Base-by-base conservation (phyloP, 2,888 invertebrate species). In the Xiphydria camelus region DNA sequence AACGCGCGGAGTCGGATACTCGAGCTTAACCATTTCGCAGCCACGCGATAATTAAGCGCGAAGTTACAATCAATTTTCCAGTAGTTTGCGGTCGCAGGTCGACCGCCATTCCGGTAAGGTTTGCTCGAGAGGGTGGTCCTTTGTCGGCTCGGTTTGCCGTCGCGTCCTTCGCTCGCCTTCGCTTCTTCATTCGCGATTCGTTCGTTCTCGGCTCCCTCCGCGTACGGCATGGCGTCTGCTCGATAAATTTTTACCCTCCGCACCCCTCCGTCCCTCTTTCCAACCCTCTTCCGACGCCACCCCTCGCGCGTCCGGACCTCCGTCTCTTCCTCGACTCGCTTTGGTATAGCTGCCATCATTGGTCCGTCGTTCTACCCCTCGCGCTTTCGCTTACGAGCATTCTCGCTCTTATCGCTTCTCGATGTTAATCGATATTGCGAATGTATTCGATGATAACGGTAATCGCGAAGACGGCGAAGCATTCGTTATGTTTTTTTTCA, bases 31-130 rank as follows among this genome's bases (percentile, higher is more conserved):
- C n/a, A n/a, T n/a, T n/a, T n/a, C n/a, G n/a, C 15, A 15, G 29
- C 29, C 29, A 7, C 29, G 15, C 14, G 29, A 57, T 68, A 63
- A 68, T 69, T 60, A 62, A 66, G 45, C 50, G 39, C 41, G 63
- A 59, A 53, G 61, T 62, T 57, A 51, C 59, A 56, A 68, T 69
- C 52, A 66, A 68, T 68, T 68, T 64, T 62, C 60, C 52, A 69
- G 66, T 60, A 66, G 67, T 61, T 65, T 65, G 69, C 47, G 65
- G 69, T 56, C 39, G 45, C 49, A 52, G 50, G 47, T 45, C 58
- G 51, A 61, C 66, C 61, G 51, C 64, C 54, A 57, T 66, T 55
- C 29, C 12, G 29, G 29, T 7, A 29, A 29, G 15, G 15, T n/a
- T n/a, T n/a, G n/a, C n/a, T n/a, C n/a, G n/a, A n/a, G n/a, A n/a